Evolutionary conservation across 2,113 vertebrate genomes (phyloP).

Genomic region (Pelecanoides urinatrix): DNA sequence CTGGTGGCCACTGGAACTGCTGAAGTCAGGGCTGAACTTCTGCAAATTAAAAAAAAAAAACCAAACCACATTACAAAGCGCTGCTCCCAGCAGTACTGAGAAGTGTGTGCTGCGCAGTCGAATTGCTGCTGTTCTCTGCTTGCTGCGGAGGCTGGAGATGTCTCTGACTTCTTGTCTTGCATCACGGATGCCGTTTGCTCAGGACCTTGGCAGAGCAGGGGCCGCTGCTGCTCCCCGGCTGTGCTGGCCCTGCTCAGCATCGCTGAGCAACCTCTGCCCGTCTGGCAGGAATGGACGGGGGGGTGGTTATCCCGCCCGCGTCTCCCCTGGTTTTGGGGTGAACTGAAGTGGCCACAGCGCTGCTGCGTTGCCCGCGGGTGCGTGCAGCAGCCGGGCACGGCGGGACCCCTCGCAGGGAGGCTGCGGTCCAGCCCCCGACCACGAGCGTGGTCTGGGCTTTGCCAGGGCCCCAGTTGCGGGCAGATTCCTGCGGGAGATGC

Average conservation of each 20-base stretch:
- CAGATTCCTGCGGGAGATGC: neutral
- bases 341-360: fast-evolving
- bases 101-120: fast-evolving
- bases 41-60: neutral
- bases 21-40: neutral
- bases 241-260: neutral
- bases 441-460: neutral
- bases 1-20: neutral
- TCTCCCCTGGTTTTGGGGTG: neutral
- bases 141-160: fast-evolving
- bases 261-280: neutral
- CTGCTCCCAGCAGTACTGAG: neutral
- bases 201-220: neutral
- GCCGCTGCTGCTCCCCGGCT: neutral
- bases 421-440: fast-evolving
- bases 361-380: fast-evolving
- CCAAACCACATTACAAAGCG: fast-evolving
- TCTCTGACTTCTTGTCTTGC: neutral
- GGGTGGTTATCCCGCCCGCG: fast-evolving
- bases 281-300: fast-evolving
- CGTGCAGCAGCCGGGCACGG: neutral
- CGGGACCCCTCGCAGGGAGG: fast-evolving
- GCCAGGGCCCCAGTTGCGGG: neutral
- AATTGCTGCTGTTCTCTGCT: fast-evolving
- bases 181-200: fast-evolving